Base-by-base conservation (phyloP, 2,888 invertebrate species). In the Trichopria drosophilae region DNA sequence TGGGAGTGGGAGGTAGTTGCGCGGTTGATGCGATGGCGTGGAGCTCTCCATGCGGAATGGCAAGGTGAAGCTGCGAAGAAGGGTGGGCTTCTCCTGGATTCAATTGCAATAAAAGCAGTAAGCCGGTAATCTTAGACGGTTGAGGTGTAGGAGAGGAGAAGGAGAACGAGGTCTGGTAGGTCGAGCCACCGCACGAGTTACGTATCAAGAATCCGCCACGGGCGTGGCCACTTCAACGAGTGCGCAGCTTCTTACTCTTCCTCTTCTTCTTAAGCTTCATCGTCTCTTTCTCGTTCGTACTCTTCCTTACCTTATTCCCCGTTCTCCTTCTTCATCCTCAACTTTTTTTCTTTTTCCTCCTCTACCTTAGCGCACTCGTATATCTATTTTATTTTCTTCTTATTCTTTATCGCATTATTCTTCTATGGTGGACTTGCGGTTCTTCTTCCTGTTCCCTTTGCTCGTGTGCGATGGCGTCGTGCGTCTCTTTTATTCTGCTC, bases 201-300 rank as follows among this genome's bases (percentile, higher is more conserved):
- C 74, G 73, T 75, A 75, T 73, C 72, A 71, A 71, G 73, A 74
- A 73, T 75, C 71, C 68, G 71, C 72, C 68, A 75, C 73, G 75
- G 75, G 74, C 74, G 75, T 74, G 75, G 74, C 74, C 61, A 73
- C 66, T 66, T 70, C 65, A 67, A 63, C 66, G 65, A 68, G 64
- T 65, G 61, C 67, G 65, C 66, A 63, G 58, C 59, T 62, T 63
- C 63, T 66, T 67, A 61, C 62, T 60, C 64, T 59, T 51, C 41
- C 51, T 50, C 46, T 48, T 26, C 32, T 10, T 51, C 41, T 26
- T 4, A 18, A 24, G 35, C 13, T 39, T 13, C 13, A 18, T 24
- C 20, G 12, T 10, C 41, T n/a, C 4, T 13, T 26, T n/a, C n/a
- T 26, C 26, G 26, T 16, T 39, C 31, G 12, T 54, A 42, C 53